Base-by-base conservation (phyloP, 2,888 invertebrate genomes). In the Peribatodes rhomboidaria region DNA sequence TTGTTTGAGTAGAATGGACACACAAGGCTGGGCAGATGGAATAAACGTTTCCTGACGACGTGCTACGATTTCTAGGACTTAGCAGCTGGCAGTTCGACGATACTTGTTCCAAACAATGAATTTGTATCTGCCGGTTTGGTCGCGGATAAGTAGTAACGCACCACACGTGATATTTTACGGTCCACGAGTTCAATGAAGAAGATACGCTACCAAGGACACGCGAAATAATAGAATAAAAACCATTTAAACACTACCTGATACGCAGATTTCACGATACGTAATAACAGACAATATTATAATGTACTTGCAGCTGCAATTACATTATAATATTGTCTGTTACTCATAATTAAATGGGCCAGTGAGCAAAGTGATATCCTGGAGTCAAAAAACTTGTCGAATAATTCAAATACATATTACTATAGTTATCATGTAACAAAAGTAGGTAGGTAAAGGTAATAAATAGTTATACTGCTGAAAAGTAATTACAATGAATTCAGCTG, bases 1-100 rank as follows among this genome's bases (percentile, higher is more conserved):
- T 44, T 85, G 84, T 86, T 88, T 88, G 83, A 84, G 88, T 84
- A 86, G 86, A 90, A 85, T 82, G 82, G 81, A 84, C 85, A 83
- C 80, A 80, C 75, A 70, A 69, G 68, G 67, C 56, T 55, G 64
- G 67, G 67, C 70, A 74, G 72, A 76, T 67, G 75, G 72, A 76
- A 71, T 73, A 74, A 71, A 61, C 62, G 70, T 71, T 72, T 75
- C 70, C 57, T 68, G 74, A 69, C 41, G 53, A 27, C 33, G 27
- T 57, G 41, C 18, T 46, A 54, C 22, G 3, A 58, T 37, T 50
- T 55, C 47, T 47, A 33, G 13, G 10, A 41, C 31, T 46, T 18
- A 35, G 41, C 33, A 47, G 13, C 57, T 55, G 59, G 61, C 66
- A 16, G 47, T 57, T 57, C 10, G 8, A 50, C 27, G 49, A 58